Evolutionary conservation across 1,140 invertebrate genomes (phyloP).

Genomic region (Drosophila bocqueti): DNA sequence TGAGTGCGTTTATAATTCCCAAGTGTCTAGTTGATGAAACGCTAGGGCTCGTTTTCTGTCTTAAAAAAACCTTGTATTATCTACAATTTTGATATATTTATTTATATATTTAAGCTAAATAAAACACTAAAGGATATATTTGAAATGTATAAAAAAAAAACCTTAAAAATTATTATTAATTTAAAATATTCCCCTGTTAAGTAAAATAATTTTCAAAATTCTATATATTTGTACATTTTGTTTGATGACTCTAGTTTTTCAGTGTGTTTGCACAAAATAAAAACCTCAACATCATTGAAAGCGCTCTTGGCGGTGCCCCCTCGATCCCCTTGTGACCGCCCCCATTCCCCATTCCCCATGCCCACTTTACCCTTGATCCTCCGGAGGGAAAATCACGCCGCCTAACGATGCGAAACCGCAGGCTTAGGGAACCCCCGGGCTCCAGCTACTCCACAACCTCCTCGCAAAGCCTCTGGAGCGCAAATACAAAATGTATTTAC

Average conservation of each 20-base stretch:
- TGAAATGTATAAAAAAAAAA: background rate
- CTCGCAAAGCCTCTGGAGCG: constrained; percentile 7
- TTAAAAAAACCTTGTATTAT: background rate
- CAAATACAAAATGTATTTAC: constrained; percentile 66
- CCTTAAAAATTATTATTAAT: too few species aligned
- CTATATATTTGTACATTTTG: too few species aligned
- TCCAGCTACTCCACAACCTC: background rate
- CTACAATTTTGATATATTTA: too few species aligned
- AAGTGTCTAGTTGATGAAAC: background rate
- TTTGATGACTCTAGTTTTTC: background rate
- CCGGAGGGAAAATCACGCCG: constrained; percentile 51
- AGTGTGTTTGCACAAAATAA: constrained; percentile 3
- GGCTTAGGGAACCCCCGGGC: constrained; percentile 11
- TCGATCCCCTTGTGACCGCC: constrained; percentile 4
- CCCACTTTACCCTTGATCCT: background rate
- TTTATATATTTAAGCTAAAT: background rate
- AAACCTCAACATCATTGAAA: constrained; percentile 33
- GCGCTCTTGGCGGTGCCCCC: constrained; percentile 19
- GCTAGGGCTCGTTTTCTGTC: background rate
- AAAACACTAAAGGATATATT: background rate
- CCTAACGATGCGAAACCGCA: constrained; percentile 53
- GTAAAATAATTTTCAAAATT: too few species aligned
- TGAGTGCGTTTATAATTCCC: background rate
- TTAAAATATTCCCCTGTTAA: too few species aligned
- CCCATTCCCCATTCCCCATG: background rate